phyloP scores from a whole-genome alignment of 2,888 invertebrate genomes.

The Polymixis flavicincta region DNA sequence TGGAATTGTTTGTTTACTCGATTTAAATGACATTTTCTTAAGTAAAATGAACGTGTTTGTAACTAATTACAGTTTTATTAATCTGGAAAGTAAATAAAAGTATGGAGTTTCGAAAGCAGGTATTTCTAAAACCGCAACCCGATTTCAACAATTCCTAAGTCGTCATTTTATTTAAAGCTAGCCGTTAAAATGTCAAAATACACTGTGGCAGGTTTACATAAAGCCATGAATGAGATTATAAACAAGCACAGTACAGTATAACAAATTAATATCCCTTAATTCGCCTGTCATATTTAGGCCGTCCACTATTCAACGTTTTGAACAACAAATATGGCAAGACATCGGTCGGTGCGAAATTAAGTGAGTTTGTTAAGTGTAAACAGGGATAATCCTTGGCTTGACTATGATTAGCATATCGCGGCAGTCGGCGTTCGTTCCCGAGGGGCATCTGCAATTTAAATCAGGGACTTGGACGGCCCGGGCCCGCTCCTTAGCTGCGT shows the following conservation, averaged over 20 bases:
- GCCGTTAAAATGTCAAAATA: conserved; percentile 14
- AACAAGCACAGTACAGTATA: conserved; percentile 38
- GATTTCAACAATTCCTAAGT: not conserved
- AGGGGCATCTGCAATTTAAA: conserved; percentile 90
- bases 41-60: not conserved
- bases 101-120: not conserved
- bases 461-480: conserved; percentile 88
- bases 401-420: conserved; percentile 91
- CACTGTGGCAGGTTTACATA: conserved; percentile 9
- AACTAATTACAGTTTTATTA: not conserved
- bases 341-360: conserved; percentile 89
- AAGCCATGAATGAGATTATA: conserved; percentile 35
- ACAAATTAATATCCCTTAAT: conserved; percentile 60
- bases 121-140: not conserved
- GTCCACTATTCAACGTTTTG: conserved; percentile 63
- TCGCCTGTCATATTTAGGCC: conserved; percentile 62
- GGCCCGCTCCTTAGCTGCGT: conserved; percentile 87
- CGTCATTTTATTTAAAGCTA: not conserved
- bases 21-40: not conserved
- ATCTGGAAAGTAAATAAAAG: not conserved
- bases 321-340: conserved; percentile 83
- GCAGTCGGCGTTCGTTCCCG: conserved; percentile 87
- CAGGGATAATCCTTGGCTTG: conserved; percentile 90
- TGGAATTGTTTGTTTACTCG: conserved; percentile 3
- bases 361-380: conserved; percentile 91